Percentiles rank a stretch among this genome's conserved stretches.
Evolutionary conservation across 2,888 invertebrate genomes (phyloP).

Genomic region (Stenolophus ochropezus): DNA sequence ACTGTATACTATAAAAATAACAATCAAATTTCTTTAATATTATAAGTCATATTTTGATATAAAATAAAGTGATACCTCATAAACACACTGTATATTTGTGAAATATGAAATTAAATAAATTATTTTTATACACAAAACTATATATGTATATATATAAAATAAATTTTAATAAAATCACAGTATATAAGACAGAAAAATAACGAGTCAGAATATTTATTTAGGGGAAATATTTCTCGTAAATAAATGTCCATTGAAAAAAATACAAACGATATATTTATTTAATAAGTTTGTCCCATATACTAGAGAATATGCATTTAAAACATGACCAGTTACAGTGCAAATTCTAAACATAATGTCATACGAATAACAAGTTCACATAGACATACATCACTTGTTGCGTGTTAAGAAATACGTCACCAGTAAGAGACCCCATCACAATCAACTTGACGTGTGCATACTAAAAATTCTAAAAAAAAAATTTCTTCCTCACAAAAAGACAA

Average conservation of each 20-base stretch:
- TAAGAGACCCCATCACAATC: constrained; percentile 5
- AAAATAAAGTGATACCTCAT: background rate
- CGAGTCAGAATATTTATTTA: constrained; percentile 12
- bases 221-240: constrained; percentile 1
- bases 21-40: constrained; percentile 15
- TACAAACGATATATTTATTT: constrained; percentile 29
- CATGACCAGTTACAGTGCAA: constrained; percentile 31
- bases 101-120: constrained; percentile 36
- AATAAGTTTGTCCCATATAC: constrained; percentile 15
- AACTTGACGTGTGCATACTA: background rate
- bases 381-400: constrained; percentile 33
- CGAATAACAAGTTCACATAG: constrained; percentile 41
- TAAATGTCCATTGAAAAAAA: background rate
- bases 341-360: constrained; percentile 32
- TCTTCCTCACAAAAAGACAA: background rate
- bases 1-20: constrained; percentile 32
- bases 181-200: background rate
- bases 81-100: constrained; percentile 11
- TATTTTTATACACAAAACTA: constrained; percentile 3
- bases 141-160: background rate
- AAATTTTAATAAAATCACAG: constrained; percentile 18
- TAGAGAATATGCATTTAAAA: constrained; percentile 30
- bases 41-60: constrained; percentile 25
- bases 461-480: background rate
- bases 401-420: constrained; percentile 29